Evolutionary conservation across 2,113 vertebrate species (phyloP).

Genomic region (Ictidomys tridecemlineatus): DNA sequence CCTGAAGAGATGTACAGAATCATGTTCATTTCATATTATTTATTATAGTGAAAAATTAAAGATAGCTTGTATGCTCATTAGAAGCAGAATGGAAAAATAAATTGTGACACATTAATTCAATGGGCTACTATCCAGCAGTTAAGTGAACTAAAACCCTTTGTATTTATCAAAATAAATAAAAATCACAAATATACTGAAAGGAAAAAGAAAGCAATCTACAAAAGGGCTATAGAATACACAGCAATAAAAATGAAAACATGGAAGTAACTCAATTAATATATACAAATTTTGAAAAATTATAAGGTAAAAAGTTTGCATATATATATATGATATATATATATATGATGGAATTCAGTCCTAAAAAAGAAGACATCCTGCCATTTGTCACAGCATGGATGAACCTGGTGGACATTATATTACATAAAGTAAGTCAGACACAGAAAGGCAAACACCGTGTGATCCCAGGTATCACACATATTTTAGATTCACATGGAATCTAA

Average conservation of each 20-base stretch:
- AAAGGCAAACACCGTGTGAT: not conserved
- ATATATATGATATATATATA: too few relatives aligned
- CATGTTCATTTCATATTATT: not conserved
- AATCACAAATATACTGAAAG: not conserved
- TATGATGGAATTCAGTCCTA: not conserved
- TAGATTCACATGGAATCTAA: not conserved
- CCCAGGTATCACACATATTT: not conserved
- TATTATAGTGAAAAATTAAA: not conserved
- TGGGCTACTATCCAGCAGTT: not conserved
- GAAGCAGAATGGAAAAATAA: conserved; percentile 24
- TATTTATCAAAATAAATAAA: not conserved
- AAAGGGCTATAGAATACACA: not conserved
- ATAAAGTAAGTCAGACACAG: not conserved
- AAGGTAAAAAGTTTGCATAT: not conserved
- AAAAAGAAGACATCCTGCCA: not conserved
- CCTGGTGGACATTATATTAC: not conserved
- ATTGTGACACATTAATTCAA: not conserved
- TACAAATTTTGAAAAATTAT: not conserved
- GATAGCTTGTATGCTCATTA: not conserved
- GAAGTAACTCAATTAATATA: not conserved
- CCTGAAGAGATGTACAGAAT: not conserved
- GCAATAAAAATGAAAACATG: not conserved
- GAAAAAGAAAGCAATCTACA: not conserved
- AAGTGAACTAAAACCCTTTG: conserved; percentile 18
- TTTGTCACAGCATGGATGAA: not conserved